Percentiles rank a stretch among this genome's conserved stretches.
These are phyloP conservation scores for Tineola bisselliella DNA, from an alignment of 2,888 invertebrate genomes.

Conservation along the genomic window DNA sequence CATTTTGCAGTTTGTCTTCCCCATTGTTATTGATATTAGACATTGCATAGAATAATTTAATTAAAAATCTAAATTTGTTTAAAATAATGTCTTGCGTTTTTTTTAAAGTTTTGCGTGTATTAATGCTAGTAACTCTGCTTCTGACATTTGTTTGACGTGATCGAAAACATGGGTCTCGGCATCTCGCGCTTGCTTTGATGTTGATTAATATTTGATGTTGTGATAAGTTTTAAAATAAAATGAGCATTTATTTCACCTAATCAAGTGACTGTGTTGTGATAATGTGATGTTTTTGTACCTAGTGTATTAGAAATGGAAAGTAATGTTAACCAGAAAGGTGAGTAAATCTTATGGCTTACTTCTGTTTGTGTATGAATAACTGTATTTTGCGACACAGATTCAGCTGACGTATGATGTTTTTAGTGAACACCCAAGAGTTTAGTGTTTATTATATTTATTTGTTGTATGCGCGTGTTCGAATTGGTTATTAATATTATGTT, in stretches of 20 bases:
- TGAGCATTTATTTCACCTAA: constrained; percentile 12
- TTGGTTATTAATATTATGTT: neutral
- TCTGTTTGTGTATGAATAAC: constrained; percentile 62
- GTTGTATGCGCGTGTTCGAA: neutral
- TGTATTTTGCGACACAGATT: constrained; percentile 49
- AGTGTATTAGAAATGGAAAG: constrained; percentile 51
- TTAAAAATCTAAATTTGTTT: too few relatives aligned
- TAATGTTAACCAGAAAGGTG: constrained; percentile 57
- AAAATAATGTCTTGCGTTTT: too few relatives aligned
- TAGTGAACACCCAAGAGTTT: neutral
- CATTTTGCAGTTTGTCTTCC: too few relatives aligned
- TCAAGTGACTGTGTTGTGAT: constrained; percentile 35
- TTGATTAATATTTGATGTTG: constrained; percentile 21
- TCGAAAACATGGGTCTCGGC: constrained; percentile 10
- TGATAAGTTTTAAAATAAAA: constrained; percentile 13
- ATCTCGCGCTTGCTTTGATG: constrained; percentile 34
- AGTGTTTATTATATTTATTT: neutral
- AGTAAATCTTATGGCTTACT: constrained; percentile 35
- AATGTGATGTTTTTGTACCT: constrained; percentile 41
- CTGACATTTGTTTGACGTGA: neutral
- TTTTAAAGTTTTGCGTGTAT: too few relatives aligned
- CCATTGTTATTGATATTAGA: too few relatives aligned
- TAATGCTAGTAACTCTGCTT: neutral
- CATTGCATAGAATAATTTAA: too few relatives aligned
- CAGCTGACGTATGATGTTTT: constrained; percentile 26